Conservation (phyloP, 64 coral and sea anemone species). For the Pachyseris speciosa region DNA sequence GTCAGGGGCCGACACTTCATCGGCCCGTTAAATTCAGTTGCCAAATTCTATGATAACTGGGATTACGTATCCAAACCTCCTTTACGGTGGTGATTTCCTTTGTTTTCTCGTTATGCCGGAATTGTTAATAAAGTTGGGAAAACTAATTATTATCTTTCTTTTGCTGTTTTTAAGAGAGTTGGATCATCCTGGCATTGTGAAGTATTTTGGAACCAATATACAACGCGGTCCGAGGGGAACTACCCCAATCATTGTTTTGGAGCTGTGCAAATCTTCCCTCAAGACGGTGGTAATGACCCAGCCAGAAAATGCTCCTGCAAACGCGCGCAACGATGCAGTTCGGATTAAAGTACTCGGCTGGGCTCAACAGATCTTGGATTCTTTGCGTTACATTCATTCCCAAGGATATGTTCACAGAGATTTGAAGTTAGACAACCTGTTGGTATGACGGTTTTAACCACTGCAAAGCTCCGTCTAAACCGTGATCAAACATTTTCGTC, state of each 20-base stretch:
- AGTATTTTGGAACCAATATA: slow-evolving; percentile 4
- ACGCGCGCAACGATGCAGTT: neutral
- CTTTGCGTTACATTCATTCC: neutral
- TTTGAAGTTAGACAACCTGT: slow-evolving; percentile 8
- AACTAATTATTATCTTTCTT: neutral
- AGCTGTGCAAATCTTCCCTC: neutral
- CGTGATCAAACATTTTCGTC: too few relatives aligned
- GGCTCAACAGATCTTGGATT: neutral
- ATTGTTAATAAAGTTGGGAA: too few relatives aligned
- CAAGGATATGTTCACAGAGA: slow-evolving; percentile 9
- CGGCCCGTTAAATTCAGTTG: too few relatives aligned
- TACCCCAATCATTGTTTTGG: neutral
- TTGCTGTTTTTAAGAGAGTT: neutral
- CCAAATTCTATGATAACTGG: too few relatives aligned
- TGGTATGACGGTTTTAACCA: neutral
- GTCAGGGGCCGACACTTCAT: too few relatives aligned
- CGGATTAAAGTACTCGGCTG: neutral
- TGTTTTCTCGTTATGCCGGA: too few relatives aligned
- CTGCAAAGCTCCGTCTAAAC: too few relatives aligned
- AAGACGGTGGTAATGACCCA: neutral
- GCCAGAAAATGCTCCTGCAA: neutral
- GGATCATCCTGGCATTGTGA: slow-evolving; percentile 14
- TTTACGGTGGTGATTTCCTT: too few relatives aligned
- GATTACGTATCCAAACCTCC: too few relatives aligned
- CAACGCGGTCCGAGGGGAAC: neutral